Evolutionary conservation across 1,140 invertebrate species (phyloP).

Genomic region (Drosophila rufa): DNA sequence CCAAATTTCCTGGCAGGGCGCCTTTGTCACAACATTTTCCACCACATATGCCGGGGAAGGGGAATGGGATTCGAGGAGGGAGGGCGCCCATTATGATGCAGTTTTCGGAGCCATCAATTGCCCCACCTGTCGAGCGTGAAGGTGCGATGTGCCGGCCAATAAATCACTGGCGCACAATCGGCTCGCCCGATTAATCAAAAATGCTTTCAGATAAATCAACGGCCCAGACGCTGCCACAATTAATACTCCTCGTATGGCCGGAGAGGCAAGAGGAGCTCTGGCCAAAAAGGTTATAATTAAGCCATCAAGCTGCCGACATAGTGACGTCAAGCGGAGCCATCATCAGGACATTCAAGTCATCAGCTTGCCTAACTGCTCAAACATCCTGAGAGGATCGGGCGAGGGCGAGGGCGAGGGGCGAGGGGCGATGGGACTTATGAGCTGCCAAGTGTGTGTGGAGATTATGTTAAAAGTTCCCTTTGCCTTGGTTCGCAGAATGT

Average conservation of each 20-base stretch:
- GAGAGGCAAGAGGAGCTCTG: conserved; percentile 15
- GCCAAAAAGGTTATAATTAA: conserved; percentile 67
- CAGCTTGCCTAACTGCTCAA: conserved; percentile 34
- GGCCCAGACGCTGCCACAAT: conserved; percentile 39
- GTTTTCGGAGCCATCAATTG: conserved; percentile 57
- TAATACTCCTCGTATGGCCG: conserved; percentile 37
- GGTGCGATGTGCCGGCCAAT: conserved; percentile 41
- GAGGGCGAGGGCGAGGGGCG: too few species aligned
- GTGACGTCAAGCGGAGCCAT: conserved; percentile 46
- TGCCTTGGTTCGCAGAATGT: conserved; percentile 14
- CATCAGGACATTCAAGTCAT: conserved; percentile 28
- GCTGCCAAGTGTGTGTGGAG: conserved; percentile 48
- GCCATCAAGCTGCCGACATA: conserved; percentile 62
- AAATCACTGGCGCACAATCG: conserved; percentile 59
- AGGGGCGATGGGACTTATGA: conserved; percentile 36
- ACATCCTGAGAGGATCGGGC: not conserved
- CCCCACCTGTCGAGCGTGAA: conserved; percentile 33
- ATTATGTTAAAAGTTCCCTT: conserved; percentile 33
- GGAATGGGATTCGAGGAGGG: not conserved
- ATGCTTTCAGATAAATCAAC: conserved; percentile 48
- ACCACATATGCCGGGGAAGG: conserved; percentile 3
- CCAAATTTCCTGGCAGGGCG: conserved; percentile 53
- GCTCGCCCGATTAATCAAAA: conserved; percentile 67
- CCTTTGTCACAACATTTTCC: conserved; percentile 44
- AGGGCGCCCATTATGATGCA: conserved; percentile 47